Base-by-base conservation (phyloP, 92 coral and sea anemone genomes). In the Pocillopora meandrina region DNA sequence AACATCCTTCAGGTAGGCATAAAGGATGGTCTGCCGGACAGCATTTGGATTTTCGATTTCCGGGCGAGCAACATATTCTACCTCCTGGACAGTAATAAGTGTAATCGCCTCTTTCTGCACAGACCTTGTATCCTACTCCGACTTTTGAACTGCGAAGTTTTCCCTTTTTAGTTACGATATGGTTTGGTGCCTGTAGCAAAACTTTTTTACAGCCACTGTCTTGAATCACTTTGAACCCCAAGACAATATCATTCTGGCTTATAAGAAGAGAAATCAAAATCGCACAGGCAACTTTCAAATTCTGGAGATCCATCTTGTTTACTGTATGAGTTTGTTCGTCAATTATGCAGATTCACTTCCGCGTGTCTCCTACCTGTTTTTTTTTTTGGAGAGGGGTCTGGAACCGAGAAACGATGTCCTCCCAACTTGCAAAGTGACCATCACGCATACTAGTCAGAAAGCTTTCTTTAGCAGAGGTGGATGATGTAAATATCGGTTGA, bases 11-110 rank as follows among this genome's bases (percentile, higher is more conserved):
- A 16, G 74, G 76, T 33, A 80, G 4, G 42, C 84, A 80, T 5
- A 80, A 49, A 3, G 76, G 65, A 20, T 80, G 55, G n/a, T 67
- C 84, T 80, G 72, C 63, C 21, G 84, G 84, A 19, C 76, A 80
- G 31, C 84, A 80, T 60, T 66, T 66, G 20, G 76, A 66, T 1
- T 34, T 19, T 57, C 66, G 65, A 65, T 71, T 55, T 42, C 76
- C 65, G 10, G 84, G 75, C 21, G 65, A 12, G 17, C 84, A 67
- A 6, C 84, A 80, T 64, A 80, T 67, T 75, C 34, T 55, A 57
- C 56, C 67, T 9, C 67, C 66, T 75, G 79, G 79, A 20, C 67
- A 75, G 52, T 31, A 75, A 65, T 21, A 14, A 0, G 31, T n/a
- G 8, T 3, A 59, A 12, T 12, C 62, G 10, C 19, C 8, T 16